Evolutionary conservation across 64 coral and sea anemone genomes (phyloP).

Genomic region (Montipora capricornis): DNA sequence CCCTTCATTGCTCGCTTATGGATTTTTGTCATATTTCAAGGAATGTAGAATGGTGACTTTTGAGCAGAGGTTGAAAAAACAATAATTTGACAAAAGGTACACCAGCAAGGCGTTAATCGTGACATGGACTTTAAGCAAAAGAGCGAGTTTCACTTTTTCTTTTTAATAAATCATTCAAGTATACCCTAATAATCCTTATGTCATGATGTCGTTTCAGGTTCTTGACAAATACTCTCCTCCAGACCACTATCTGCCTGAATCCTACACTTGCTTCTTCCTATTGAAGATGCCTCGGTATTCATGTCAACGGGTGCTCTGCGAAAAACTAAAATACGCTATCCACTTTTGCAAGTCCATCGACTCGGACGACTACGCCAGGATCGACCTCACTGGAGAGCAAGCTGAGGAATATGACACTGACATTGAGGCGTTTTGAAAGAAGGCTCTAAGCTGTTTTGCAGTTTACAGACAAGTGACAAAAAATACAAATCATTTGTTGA

Average conservation of each 20-base stretch:
- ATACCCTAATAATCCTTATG: neutral
- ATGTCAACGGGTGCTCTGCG: conserved; percentile 93
- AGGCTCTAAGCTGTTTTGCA: neutral
- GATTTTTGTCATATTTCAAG: too few species aligned
- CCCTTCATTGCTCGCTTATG: too few species aligned
- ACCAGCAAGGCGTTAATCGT: too few species aligned
- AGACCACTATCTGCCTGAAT: conserved; percentile 95
- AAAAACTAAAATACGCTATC: conserved; percentile 98
- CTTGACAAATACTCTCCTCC: conserved; percentile 98
- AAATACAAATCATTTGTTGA: too few species aligned
- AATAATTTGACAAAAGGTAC: too few species aligned
- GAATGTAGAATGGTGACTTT: too few species aligned
- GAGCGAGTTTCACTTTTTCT: too few species aligned
- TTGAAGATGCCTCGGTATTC: conserved; percentile 98
- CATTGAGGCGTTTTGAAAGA: conserved; percentile 64
- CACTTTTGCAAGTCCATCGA: conserved; percentile 99
- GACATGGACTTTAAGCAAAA: too few species aligned
- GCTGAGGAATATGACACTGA: conserved; percentile 93
- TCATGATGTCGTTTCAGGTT: conserved; percentile 62
- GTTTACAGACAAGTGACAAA: neutral
- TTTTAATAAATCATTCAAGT: neutral
- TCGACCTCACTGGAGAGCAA: conserved; percentile 94
- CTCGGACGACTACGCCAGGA: conserved; percentile 99
- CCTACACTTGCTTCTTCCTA: conserved; percentile 98
- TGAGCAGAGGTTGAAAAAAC: too few species aligned